A percentile compares a stretch with the other conserved stretches of the same genome.
These are phyloP conservation scores for Echinops telfairi DNA, from an alignment of 2,113 vertebrate species.

Conservation along the genomic window DNA sequence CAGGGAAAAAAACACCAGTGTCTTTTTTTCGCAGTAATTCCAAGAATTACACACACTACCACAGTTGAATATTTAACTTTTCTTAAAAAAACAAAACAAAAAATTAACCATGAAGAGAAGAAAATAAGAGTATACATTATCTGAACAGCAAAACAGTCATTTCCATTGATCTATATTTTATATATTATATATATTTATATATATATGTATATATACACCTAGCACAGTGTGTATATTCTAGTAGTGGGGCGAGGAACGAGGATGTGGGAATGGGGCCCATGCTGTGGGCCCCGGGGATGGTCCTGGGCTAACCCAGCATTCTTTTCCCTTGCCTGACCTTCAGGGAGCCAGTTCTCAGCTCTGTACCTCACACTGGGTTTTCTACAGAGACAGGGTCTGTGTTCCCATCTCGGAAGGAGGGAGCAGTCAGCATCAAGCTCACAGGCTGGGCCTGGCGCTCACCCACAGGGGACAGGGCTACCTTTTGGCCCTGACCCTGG, in stretches of 20 bases:
- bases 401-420: neutral
- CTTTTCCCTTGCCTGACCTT: neutral
- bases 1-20: no score
- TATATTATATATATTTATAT: slow-evolving; percentile 84
- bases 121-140: slow-evolving; percentile 82
- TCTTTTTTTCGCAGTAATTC: neutral
- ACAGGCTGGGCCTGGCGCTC: neutral
- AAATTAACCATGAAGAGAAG: slow-evolving; percentile 79
- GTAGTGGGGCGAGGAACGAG: slow-evolving; percentile 27
- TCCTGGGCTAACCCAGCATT: slow-evolving; percentile 41
- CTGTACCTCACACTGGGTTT: slow-evolving; percentile 64
- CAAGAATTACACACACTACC: slow-evolving; percentile 66
- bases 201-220: slow-evolving; percentile 83
- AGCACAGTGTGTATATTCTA: slow-evolving; percentile 79
- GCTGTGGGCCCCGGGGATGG: slow-evolving; percentile 16
- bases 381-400: neutral
- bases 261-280: neutral
- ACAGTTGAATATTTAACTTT: slow-evolving; percentile 72
- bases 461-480: no score
- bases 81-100: slow-evolving; percentile 76
- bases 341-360: slow-evolving; percentile 45
- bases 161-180: slow-evolving; percentile 83
- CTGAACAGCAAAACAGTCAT: slow-evolving; percentile 80
- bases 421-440: neutral
- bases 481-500: no score